phyloP scores from a whole-genome alignment of 2,113 vertebrate genomes.

The Entosphenus tridentatus region DNA sequence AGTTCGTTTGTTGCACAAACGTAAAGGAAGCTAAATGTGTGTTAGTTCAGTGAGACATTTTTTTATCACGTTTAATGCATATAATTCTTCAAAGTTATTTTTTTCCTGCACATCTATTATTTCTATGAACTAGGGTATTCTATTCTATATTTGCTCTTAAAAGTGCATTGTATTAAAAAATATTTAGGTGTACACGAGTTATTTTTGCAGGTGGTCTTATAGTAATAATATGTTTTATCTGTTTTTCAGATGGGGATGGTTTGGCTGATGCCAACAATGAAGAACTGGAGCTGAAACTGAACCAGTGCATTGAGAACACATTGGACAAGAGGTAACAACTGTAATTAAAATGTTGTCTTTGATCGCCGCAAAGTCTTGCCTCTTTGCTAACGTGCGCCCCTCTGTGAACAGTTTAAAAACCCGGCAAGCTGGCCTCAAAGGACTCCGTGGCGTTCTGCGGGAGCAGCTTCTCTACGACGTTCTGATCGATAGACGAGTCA shows the following conservation, averaged over 20 bases:
- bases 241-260: conserved; percentile 38
- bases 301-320: conserved; percentile 73
- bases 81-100: too few species aligned
- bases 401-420: conserved; percentile 53
- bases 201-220: too few species aligned
- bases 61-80: too few species aligned
- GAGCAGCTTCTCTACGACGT: conserved; percentile 80
- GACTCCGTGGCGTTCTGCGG: conserved; percentile 60
- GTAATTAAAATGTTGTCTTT: conserved; percentile 1
- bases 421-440: conserved; percentile 65
- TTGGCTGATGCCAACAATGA: conserved; percentile 64
- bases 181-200: too few species aligned
- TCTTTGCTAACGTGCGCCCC: conserved; percentile 3
- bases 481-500: conserved; percentile 75
- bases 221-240: too few species aligned
- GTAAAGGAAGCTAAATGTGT: too few species aligned
- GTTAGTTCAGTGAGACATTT: too few species aligned
- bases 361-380: not conserved
- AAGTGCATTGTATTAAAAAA: too few species aligned
- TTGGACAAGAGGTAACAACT: conserved; percentile 64
- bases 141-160: too few species aligned
- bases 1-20: too few species aligned
- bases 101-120: too few species aligned
- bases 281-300: conserved; percentile 79
- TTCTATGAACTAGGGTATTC: too few species aligned